Conservation (phyloP, 2,113 vertebrate species). For the Petrocephalus microphthalmus region DNA sequence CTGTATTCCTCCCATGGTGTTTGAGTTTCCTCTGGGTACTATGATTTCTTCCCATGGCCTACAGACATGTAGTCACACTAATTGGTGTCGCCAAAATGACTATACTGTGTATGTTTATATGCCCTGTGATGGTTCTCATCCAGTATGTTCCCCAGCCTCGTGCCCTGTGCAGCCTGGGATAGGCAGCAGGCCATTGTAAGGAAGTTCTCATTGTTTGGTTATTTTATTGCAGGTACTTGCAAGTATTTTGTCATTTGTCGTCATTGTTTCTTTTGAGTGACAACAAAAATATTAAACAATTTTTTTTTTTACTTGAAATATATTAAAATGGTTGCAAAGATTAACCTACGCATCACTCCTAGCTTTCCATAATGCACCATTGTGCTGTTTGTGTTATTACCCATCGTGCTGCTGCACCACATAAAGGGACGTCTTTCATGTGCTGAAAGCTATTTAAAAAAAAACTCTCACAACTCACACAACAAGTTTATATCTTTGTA, state of each 20-base stretch:
- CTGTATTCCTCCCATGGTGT: background rate
- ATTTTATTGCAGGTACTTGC: background rate
- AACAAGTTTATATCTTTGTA: background rate
- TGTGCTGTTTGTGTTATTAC: background rate
- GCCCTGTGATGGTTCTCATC: background rate
- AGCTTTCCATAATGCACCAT: background rate
- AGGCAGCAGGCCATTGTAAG: background rate
- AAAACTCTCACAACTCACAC: background rate
- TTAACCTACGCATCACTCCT: background rate
- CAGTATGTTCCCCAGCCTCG: background rate
- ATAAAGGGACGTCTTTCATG: background rate
- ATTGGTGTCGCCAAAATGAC: background rate
- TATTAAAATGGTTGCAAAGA: background rate
- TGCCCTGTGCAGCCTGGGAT: background rate
- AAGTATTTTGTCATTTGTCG: background rate
- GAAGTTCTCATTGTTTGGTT: background rate
- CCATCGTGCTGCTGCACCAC: background rate
- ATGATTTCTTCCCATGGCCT: background rate
- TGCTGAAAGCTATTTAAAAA: background rate
- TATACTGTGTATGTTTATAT: background rate
- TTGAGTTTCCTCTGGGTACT: background rate
- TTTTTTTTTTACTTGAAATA: background rate
- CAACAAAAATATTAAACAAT: background rate
- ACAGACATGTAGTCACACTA: background rate
- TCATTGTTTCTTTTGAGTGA: background rate